Evolutionary conservation across 2,113 vertebrate species (phyloP).

Genomic region (Tursiops truncatus): DNA sequence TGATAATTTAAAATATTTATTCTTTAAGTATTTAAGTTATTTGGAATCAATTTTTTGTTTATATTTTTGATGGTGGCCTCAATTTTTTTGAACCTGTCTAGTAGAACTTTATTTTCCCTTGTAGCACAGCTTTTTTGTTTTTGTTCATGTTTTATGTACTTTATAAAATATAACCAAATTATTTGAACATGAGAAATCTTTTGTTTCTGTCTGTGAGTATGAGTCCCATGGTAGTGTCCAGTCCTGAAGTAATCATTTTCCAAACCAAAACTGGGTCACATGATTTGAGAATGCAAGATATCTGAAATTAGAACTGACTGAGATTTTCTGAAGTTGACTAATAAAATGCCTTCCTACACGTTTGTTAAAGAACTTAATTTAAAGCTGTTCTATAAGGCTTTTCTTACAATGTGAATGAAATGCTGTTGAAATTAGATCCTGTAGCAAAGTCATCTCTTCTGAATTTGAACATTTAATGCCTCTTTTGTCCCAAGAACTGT

Average conservation of each 20-base stretch:
- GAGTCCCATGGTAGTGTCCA: not conserved
- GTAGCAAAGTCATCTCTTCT: not conserved
- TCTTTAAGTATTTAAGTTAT: not conserved
- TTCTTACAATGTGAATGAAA: not conserved
- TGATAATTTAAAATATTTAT: not conserved
- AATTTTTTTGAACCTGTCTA: not conserved
- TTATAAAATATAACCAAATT: not conserved
- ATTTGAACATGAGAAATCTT: not conserved
- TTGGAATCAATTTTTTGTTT: not conserved
- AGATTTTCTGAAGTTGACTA: not conserved
- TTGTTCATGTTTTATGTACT: not conserved
- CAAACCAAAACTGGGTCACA: not conserved
- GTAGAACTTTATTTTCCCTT: not conserved
- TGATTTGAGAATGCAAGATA: not conserved
- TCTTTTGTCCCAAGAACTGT: not conserved
- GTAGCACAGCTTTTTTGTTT: not conserved
- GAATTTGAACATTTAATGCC: not conserved
- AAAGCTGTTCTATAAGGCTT: not conserved
- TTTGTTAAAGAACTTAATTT: not conserved
- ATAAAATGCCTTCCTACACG: not conserved
- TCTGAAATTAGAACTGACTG: not conserved
- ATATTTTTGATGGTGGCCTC: not conserved
- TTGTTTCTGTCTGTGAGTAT: not conserved
- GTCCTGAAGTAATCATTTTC: not conserved
- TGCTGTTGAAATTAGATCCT: not conserved